These are phyloP conservation scores for Cygnus buccinator DNA, from an alignment of 2,113 vertebrate species.

Conservation along the genomic window DNA sequence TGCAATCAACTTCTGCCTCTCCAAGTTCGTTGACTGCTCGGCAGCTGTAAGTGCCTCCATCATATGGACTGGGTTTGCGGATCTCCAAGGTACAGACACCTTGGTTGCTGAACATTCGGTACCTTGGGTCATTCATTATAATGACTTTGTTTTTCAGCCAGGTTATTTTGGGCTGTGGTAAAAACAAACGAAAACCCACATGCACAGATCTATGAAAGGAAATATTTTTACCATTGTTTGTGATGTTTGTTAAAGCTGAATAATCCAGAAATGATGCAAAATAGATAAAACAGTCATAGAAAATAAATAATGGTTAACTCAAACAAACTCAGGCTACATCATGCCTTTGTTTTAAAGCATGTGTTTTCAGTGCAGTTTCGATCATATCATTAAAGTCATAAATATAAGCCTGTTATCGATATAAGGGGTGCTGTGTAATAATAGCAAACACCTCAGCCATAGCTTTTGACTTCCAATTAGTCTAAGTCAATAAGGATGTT, in stretches of 20 bases:
- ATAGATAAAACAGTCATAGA: neutral
- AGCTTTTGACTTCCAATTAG: neutral
- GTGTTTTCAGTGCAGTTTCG: neutral
- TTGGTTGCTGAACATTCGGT: constrained; percentile 97
- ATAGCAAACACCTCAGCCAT: neutral
- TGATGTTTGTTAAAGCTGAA: neutral
- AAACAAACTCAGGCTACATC: neutral
- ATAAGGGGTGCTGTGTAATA: neutral
- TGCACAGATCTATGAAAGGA: neutral
- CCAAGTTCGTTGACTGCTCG: constrained; percentile 91
- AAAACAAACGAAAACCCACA: neutral
- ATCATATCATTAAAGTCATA: neutral
- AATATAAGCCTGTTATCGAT: neutral
- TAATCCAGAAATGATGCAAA: neutral
- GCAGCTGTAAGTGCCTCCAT: constrained; percentile 92
- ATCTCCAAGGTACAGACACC: constrained; percentile 97
- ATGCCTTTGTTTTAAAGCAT: neutral
- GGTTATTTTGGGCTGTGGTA: constrained; percentile 90
- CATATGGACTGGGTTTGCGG: constrained; percentile 95
- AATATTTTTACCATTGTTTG: neutral
- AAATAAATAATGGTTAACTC: neutral
- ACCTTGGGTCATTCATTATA: constrained; percentile 91
- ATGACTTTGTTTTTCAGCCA: constrained; percentile 98
- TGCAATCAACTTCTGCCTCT: constrained; percentile 93
- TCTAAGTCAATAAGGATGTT: neutral